These are phyloP conservation scores for Tachina grossa DNA, from an alignment of 2,888 invertebrate genomes.

Conservation along the genomic window DNA sequence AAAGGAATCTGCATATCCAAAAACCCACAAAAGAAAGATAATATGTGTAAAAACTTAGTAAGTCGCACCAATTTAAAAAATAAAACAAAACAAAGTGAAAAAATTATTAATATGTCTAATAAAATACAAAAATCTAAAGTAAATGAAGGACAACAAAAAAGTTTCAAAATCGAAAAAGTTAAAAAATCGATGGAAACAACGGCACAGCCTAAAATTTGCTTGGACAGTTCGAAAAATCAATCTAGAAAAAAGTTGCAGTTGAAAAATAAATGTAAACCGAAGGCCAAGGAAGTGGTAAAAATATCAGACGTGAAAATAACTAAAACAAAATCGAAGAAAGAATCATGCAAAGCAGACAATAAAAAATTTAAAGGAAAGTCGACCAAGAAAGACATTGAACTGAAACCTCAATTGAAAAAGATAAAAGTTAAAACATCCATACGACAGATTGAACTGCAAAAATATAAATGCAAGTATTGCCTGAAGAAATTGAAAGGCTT, in stretches of 20 bases:
- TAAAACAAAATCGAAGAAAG: constrained; percentile 50
- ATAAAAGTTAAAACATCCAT: constrained; percentile 69
- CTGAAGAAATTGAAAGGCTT: constrained; percentile 70
- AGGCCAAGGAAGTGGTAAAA: constrained; percentile 33
- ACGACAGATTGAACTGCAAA: constrained; percentile 69
- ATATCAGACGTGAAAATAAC: constrained; percentile 31
- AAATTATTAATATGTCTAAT: constrained; percentile 26
- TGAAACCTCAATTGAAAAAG: constrained; percentile 44
- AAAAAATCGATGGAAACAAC: constrained; percentile 2
- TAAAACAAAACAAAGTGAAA: constrained; percentile 39
- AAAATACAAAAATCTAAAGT: constrained; percentile 18
- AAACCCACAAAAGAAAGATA: constrained; percentile 25
- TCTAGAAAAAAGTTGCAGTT: constrained; percentile 27
- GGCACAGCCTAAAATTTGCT: constrained; percentile 1
- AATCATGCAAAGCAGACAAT: not conserved
- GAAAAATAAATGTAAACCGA: constrained; percentile 54
- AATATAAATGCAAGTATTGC: constrained; percentile 71
- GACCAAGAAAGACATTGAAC: constrained; percentile 15
- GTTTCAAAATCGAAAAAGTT: not conserved
- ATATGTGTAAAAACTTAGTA: constrained; percentile 1
- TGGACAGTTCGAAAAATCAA: constrained; percentile 2
- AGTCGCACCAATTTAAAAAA: constrained; percentile 25
- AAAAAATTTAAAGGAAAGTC: constrained; percentile 28
- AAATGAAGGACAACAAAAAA: constrained; percentile 36
- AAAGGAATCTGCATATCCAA: constrained; percentile 16